A percentile compares a stretch with the other conserved stretches of the same genome.
These are phyloP conservation scores for Molossus molossus DNA, from an alignment of 2,797 vertebrate genomes.

Conservation along the genomic window DNA sequence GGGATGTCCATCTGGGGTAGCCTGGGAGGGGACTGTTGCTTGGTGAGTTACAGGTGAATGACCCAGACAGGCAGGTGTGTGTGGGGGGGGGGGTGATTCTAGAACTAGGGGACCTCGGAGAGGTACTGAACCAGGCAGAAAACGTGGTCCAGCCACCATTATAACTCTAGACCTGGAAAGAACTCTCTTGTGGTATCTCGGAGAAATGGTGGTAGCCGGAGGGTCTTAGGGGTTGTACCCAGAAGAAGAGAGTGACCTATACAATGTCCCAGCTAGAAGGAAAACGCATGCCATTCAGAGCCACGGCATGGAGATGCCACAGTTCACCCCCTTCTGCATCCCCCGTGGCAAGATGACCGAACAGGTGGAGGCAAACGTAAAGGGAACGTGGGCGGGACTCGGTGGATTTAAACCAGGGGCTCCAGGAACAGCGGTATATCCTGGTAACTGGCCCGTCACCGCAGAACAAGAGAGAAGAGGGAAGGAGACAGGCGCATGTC, in stretches of 20 bases:
- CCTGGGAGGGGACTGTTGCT: neutral
- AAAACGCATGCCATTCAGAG: neutral
- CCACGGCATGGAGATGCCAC: neutral
- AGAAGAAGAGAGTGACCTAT: neutral
- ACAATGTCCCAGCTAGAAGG: neutral
- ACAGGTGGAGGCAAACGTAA: neutral
- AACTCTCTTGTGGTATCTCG: neutral
- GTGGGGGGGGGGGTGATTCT: neutral
- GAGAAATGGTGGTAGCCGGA: neutral
- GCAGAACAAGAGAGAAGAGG: neutral
- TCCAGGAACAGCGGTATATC: neutral
- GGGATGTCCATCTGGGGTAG: fast-evolving
- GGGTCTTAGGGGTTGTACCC: neutral
- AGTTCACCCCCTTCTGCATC: neutral
- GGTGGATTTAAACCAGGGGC: neutral
- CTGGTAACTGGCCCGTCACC: neutral
- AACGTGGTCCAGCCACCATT: neutral
- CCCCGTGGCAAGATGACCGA: fast-evolving
- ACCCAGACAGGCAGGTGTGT: neutral
- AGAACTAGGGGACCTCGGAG: neutral
- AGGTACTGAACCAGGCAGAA: neutral
- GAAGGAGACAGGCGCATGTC: too few species aligned
- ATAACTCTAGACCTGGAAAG: neutral
- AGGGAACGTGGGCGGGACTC: neutral
- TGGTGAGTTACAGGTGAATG: neutral